A percentile compares a stretch with the other conserved stretches of the same genome.
Evolutionary conservation across 1,140 invertebrate genomes (phyloP).

Genomic region (Drosophila tristis): DNA sequence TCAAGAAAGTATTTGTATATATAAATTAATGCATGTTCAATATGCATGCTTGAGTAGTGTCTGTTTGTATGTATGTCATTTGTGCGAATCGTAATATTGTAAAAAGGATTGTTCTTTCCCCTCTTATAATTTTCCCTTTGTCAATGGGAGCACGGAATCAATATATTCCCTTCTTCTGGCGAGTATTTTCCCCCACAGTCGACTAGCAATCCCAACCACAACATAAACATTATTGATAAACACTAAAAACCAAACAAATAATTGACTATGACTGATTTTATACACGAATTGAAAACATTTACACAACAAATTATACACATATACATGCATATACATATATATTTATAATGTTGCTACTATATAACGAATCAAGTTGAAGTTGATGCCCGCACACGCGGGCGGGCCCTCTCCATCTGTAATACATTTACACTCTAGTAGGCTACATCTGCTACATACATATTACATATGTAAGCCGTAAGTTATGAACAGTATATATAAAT

Average conservation of each 20-base stretch:
- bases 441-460: conserved; percentile 40
- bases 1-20: conserved; percentile 29
- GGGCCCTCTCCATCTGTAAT: conserved; percentile 55
- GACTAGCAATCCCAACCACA: conserved; percentile 41
- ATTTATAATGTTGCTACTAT: conserved; percentile 75
- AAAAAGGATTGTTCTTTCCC: conserved; percentile 14
- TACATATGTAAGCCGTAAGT: conserved; percentile 40
- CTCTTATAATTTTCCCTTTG: conserved; percentile 5
- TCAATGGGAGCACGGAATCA: conserved; percentile 15
- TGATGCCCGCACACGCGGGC: conserved; percentile 40
- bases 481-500: conserved; percentile 13
- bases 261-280: conserved; percentile 81
- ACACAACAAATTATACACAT: conserved; percentile 72
- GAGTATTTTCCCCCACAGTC: no score
- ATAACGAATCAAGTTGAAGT: conserved; percentile 46
- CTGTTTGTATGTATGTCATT: conserved; percentile 60
- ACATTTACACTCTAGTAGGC: conserved; percentile 51
- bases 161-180: conserved; percentile 5
- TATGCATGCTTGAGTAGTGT: conserved; percentile 62
- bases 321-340: conserved; percentile 63
- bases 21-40: conserved; percentile 26
- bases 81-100: conserved; percentile 25
- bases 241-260: conserved; percentile 51
- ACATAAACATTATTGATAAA: conserved; percentile 62
- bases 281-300: conserved; percentile 71